phyloP scores from a whole-genome alignment of 2,113 vertebrate genomes.

The Platichthys stellatus region DNA sequence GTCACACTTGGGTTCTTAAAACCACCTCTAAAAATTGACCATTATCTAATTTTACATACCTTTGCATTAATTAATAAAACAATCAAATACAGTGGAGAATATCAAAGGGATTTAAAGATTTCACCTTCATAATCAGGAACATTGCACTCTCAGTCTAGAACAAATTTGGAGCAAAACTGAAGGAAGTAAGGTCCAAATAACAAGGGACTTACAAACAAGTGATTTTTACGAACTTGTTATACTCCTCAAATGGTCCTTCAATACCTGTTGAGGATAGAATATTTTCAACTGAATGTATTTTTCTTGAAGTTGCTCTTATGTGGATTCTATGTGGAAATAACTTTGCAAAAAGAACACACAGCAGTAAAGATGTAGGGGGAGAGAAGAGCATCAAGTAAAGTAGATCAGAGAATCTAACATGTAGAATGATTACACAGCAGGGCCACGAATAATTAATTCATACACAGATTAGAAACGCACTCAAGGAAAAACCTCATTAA shows the following conservation, averaged over 20 bases:
- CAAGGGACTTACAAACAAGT: conserved; percentile 87
- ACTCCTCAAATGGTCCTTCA: conserved; percentile 87
- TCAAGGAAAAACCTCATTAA: conserved; percentile 28
- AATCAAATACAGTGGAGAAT: conserved; percentile 70
- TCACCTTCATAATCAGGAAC: conserved; percentile 73
- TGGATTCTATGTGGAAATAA: conserved; percentile 79
- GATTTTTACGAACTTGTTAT: conserved; percentile 87
- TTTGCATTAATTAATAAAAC: conserved; percentile 58
- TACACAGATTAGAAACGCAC: conserved; percentile 54
- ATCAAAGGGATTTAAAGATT: conserved; percentile 66
- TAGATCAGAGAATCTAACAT: conserved; percentile 61
- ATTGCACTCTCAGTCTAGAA: conserved; percentile 76
- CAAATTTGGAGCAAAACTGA: conserved; percentile 80
- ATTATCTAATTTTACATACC: conserved; percentile 61
- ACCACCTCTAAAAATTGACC: conserved; percentile 53
- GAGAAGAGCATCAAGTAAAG: conserved; percentile 65
- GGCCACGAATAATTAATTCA: conserved; percentile 50
- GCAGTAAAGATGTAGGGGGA: conserved; percentile 67
- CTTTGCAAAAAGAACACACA: conserved; percentile 75
- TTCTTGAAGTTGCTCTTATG: conserved; percentile 73
- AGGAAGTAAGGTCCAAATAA: conserved; percentile 85
- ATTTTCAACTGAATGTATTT: conserved; percentile 84
- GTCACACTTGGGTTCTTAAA: conserved; percentile 50
- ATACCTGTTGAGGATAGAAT: conserved; percentile 88
- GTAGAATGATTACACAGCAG: conserved; percentile 58